Conservation (phyloP, 2,113 vertebrate genomes). For the Emydura subglobosa region DNA sequence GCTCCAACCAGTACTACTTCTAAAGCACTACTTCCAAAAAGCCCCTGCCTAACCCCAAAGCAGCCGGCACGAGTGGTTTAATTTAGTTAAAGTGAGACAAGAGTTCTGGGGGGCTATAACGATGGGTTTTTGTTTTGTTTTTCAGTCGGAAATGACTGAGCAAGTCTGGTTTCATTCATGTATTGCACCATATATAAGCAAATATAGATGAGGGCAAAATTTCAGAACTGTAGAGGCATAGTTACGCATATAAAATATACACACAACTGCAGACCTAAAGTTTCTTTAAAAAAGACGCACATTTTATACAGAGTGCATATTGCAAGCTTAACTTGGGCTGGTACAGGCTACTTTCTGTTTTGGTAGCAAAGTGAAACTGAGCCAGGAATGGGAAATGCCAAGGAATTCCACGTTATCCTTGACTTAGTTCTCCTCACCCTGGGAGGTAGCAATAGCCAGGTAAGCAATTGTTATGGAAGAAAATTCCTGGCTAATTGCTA, state of each 20-base stretch:
- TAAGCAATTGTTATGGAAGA: not conserved
- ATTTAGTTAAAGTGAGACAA: constrained; percentile 2
- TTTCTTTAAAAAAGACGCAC: fast-evolving
- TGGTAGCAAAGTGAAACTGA: not conserved
- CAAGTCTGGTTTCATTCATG: not conserved
- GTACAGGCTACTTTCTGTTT: not conserved
- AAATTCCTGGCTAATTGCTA: fast-evolving
- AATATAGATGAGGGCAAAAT: not conserved
- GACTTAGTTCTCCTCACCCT: not conserved
- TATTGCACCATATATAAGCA: not conserved
- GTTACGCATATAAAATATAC: not conserved
- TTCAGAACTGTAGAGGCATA: not conserved
- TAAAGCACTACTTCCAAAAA: not conserved
- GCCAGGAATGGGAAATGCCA: fast-evolving
- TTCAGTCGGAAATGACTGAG: not conserved
- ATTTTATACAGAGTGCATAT: not conserved
- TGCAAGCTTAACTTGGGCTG: not conserved
- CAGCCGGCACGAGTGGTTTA: not conserved
- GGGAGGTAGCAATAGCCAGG: not conserved
- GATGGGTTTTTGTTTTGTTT: not conserved
- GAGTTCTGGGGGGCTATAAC: not conserved
- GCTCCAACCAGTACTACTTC: not conserved
- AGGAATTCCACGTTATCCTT: not conserved
- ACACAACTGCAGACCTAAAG: not conserved
- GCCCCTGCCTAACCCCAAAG: not conserved